These are phyloP conservation scores for Grammomys dolichurus DNA, from an alignment of 2,113 vertebrate species.

Conservation along the genomic window DNA sequence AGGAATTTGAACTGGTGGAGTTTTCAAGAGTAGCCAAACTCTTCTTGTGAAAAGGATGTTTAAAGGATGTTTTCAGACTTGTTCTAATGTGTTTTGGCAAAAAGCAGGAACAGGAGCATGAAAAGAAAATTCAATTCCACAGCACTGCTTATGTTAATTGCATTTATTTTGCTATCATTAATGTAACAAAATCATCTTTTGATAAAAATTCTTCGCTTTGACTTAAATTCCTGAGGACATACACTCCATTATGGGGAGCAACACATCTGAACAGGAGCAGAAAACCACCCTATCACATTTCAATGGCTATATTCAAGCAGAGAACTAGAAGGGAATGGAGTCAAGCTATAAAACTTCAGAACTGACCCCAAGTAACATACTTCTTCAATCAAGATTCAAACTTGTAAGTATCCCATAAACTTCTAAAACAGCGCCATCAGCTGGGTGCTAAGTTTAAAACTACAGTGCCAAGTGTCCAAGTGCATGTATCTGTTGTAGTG, in stretches of 20 bases:
- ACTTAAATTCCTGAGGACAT: background rate
- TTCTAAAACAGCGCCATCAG: background rate
- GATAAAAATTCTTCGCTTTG: background rate
- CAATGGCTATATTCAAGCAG: background rate
- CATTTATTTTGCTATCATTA: background rate
- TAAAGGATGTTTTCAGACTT: background rate
- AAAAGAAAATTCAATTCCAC: background rate
- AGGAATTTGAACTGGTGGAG: background rate
- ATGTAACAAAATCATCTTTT: background rate
- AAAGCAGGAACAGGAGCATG: background rate
- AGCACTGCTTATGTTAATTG: background rate
- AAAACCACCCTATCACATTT: background rate
- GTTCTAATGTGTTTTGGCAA: background rate
- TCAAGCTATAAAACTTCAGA: background rate
- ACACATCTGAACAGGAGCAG: background rate
- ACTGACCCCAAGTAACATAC: background rate
- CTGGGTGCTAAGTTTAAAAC: background rate
- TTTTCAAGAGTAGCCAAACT: background rate
- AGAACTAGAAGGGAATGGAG: background rate
- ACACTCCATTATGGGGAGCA: too few relatives aligned
- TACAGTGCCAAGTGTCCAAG: background rate
- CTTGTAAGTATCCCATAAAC: background rate
- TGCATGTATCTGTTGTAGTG: background rate
- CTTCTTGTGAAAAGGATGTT: background rate
- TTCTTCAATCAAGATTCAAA: background rate